Conservation (phyloP, 1,140 invertebrate species). For the Drosophila novamexicana region DNA sequence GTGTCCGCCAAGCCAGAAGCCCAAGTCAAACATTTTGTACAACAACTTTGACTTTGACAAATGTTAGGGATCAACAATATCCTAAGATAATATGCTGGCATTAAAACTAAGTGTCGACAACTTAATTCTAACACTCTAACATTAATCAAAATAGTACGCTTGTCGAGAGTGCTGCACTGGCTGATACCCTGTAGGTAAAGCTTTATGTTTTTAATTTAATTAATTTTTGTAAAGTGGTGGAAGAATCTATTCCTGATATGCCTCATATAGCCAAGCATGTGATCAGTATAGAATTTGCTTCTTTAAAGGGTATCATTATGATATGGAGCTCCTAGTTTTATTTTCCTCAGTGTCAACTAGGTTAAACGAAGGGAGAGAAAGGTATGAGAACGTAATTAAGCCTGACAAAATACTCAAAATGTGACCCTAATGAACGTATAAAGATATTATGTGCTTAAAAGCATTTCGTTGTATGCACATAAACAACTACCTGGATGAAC, state of each 20-base stretch:
- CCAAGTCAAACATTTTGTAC: slow-evolving; percentile 9
- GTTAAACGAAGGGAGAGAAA: slow-evolving; percentile 30
- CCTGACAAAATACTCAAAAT: slow-evolving; percentile 5
- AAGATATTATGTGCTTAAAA: neutral
- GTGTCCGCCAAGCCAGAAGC: neutral
- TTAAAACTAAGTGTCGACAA: neutral
- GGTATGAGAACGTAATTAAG: slow-evolving; percentile 28
- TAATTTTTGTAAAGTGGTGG: too few species aligned
- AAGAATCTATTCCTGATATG: too few species aligned
- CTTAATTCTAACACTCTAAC: neutral
- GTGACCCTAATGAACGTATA: slow-evolving; percentile 5
- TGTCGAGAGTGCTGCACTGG: neutral
- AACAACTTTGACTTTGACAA: slow-evolving; percentile 14
- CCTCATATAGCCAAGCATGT: too few species aligned
- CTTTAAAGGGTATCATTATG: neutral
- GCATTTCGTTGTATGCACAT: slow-evolving; percentile 11
- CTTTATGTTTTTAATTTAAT: too few species aligned
- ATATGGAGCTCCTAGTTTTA: slow-evolving; percentile 2
- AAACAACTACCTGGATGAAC: neutral
- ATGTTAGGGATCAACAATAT: neutral
- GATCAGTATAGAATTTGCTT: neutral
- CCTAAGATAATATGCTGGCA: neutral
- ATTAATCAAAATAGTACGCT: neutral
- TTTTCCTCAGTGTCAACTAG: slow-evolving; percentile 22
- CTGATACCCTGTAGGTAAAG: neutral